Evolutionary conservation across 2,797 vertebrate species (phyloP).

Genomic region (Ctenosaura bakeri): DNA sequence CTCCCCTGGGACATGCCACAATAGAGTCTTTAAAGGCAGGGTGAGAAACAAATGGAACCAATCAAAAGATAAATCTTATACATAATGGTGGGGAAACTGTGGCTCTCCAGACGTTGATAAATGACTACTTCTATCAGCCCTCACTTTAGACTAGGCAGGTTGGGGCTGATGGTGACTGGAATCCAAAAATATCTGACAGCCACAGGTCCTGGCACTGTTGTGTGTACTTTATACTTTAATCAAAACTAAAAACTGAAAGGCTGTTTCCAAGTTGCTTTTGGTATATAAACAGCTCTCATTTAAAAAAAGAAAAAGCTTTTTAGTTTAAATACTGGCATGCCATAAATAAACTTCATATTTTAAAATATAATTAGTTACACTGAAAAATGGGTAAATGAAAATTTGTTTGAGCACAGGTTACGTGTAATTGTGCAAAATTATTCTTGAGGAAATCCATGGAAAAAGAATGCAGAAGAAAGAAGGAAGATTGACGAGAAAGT

Average conservation of each 20-base stretch:
- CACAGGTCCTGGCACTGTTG: too few relatives aligned
- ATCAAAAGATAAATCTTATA: too few relatives aligned
- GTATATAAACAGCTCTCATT: slow-evolving; percentile 76
- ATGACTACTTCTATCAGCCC: too few relatives aligned
- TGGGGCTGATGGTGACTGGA: too few relatives aligned
- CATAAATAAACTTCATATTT: not conserved
- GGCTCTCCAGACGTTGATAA: too few relatives aligned
- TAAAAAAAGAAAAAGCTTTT: slow-evolving; percentile 62
- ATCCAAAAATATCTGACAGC: too few relatives aligned
- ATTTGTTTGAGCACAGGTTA: not conserved
- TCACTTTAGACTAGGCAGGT: too few relatives aligned
- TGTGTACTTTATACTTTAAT: slow-evolving; percentile 69
- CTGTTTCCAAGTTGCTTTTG: slow-evolving; percentile 75
- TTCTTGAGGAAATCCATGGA: slow-evolving; percentile 44
- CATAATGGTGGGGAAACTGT: too few relatives aligned
- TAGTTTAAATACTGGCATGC: not conserved
- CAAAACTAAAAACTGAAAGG: slow-evolving; percentile 75
- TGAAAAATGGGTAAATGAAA: not conserved
- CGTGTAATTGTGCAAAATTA: not conserved
- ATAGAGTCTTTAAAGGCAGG: too few relatives aligned
- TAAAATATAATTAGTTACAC: not conserved
- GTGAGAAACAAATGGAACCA: too few relatives aligned
- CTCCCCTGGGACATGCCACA: too few relatives aligned
- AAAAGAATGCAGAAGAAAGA: slow-evolving; percentile 11
- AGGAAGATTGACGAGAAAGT: too few relatives aligned